phyloP scores from a whole-genome alignment of 2,797 vertebrate species.

The Danio kyathit region DNA sequence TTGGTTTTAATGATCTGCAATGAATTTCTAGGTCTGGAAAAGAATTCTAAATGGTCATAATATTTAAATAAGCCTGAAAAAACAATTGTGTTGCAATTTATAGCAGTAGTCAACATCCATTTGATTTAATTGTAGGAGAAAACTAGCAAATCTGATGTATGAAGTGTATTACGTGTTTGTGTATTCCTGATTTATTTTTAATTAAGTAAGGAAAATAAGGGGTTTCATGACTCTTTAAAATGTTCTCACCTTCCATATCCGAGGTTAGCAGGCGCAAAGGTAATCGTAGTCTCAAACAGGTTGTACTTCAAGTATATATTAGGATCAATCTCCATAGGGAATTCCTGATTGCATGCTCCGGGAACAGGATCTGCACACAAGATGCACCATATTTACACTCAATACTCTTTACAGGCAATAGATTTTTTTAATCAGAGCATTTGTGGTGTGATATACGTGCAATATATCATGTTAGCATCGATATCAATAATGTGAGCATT shows the following conservation, averaged over 20 bases:
- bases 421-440: not conserved
- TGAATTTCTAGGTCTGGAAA: not conserved
- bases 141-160: too few species aligned
- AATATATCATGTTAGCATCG: too few species aligned
- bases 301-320: constrained; percentile 91
- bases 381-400: not conserved
- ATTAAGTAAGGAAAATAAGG: not conserved
- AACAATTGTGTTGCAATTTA: not conserved
- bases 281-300: constrained; percentile 85
- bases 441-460: not conserved
- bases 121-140: not conserved
- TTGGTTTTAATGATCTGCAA: too few species aligned
- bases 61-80: too few species aligned
- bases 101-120: not conserved
- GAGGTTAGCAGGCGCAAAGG: constrained; percentile 91
- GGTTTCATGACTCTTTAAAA: not conserved
- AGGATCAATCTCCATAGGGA: constrained; percentile 88
- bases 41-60: not conserved
- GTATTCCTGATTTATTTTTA: too few species aligned
- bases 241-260: constrained; percentile 85
- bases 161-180: too few species aligned
- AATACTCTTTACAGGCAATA: not conserved
- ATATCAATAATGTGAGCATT: too few species aligned
- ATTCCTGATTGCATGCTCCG: constrained; percentile 92
- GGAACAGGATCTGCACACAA: constrained; percentile 89